Conservation (phyloP, 2,888 invertebrate species). For the Diogma glabrata region DNA sequence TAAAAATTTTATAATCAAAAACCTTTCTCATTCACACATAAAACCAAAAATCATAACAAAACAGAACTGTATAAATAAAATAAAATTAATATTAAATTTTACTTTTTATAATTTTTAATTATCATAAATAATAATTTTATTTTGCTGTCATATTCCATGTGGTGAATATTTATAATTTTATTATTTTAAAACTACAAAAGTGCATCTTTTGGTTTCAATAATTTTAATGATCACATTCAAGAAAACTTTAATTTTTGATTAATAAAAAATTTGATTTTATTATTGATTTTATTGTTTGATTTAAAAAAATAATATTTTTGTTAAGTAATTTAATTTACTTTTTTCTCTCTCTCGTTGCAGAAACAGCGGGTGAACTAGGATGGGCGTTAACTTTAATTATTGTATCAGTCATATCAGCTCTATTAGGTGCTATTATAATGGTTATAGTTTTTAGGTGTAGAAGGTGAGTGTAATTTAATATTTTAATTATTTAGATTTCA, state of each 20-base stretch:
- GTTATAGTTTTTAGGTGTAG: constrained; percentile 53
- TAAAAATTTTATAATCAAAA: too few species aligned
- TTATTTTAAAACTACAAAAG: too few species aligned
- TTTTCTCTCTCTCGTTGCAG: constrained; percentile 17
- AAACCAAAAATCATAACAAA: too few species aligned
- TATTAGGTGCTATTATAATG: constrained; percentile 60
- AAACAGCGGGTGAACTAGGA: constrained; percentile 48
- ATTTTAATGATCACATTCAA: not conserved
- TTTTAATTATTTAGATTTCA: too few species aligned
- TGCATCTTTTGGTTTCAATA: too few species aligned
- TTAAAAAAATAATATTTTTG: not conserved
- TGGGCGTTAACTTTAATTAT: constrained; percentile 59
- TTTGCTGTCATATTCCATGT: too few species aligned
- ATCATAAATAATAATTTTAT: too few species aligned
- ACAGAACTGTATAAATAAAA: too few species aligned
- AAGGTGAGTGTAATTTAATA: constrained; percentile 7
- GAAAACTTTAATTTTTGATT: not conserved
- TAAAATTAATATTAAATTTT: too few species aligned
- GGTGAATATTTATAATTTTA: too few species aligned
- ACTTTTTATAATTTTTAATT: too few species aligned
- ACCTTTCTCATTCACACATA: too few species aligned
- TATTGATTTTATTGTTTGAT: not conserved
- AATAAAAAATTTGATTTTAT: not conserved
- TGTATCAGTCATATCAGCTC: constrained; percentile 56
- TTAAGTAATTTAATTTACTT: constrained; percentile 8